A percentile compares a stretch with the other conserved stretches of the same genome.
These are phyloP conservation scores for Dolichomitus sp. DNA, from an alignment of 2,888 invertebrate genomes.

Conservation along the genomic window DNA sequence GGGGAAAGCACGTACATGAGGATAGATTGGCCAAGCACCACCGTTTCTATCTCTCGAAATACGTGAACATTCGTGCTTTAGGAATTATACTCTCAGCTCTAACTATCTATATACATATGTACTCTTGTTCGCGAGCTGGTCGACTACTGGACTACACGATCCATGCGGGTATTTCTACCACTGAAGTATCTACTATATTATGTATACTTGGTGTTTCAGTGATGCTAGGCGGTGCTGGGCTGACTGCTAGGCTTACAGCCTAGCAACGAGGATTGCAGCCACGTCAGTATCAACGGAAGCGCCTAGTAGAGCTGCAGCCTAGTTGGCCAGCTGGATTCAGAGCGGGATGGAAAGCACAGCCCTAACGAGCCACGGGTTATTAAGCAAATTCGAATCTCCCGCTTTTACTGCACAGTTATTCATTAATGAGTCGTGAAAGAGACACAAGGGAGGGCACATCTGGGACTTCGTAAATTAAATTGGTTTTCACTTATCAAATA, in stretches of 20 bases:
- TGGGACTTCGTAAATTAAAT: constrained; percentile 10
- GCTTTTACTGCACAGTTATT: not conserved
- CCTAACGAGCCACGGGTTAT: constrained; percentile 44
- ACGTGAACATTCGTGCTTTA: constrained; percentile 29
- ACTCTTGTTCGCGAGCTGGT: constrained; percentile 9
- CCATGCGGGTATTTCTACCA: constrained; percentile 12
- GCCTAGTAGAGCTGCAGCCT: not conserved
- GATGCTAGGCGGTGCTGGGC: not conserved
- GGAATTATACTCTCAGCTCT: constrained; percentile 24
- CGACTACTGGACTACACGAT: constrained; percentile 12
- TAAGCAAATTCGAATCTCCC: constrained; percentile 45
- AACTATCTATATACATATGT: constrained; percentile 11
- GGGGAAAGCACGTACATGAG: constrained; percentile 66
- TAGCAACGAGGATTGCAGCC: not conserved
- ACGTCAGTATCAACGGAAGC: constrained; percentile 11
- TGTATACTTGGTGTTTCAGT: constrained; percentile 18
- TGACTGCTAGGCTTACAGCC: not conserved
- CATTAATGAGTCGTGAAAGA: constrained; percentile 38
- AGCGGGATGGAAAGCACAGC: constrained; percentile 9
- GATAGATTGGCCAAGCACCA: constrained; percentile 28
- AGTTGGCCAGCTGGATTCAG: constrained; percentile 2
- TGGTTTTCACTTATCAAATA: constrained; percentile 21
- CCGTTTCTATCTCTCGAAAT: constrained; percentile 56
- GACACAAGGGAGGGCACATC: not conserved
- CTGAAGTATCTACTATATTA: constrained; percentile 21